These are phyloP conservation scores for Hippasteria phrygiana DNA, from an alignment of 53 echinoderm and acorn worm genomes.

Conservation along the genomic window DNA sequence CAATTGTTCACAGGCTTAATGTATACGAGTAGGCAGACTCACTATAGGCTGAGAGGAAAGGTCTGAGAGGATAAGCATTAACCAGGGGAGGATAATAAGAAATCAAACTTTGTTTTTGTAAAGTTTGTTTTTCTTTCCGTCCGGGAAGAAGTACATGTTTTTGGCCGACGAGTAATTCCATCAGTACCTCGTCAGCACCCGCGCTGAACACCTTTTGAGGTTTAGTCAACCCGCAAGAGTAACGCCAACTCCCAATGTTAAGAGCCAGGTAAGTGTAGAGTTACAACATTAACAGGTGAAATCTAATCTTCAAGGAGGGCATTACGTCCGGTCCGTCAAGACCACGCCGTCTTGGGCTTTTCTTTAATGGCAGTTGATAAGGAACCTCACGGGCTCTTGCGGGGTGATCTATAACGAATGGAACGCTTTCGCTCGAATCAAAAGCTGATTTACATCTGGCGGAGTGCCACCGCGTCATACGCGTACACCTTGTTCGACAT, in stretches of 20 bases:
- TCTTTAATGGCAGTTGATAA: background rate
- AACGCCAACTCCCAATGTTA: background rate
- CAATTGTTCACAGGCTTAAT: too few species aligned
- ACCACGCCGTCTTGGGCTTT: background rate
- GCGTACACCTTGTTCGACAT: too few species aligned
- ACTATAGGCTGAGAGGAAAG: too few species aligned
- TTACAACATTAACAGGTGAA: conserved; percentile 19
- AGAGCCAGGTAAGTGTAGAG: background rate
- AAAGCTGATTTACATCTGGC: background rate
- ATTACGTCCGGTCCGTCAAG: background rate
- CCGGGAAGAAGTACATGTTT: too few species aligned
- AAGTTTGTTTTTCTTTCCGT: too few species aligned
- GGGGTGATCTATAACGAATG: background rate
- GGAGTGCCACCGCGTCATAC: background rate
- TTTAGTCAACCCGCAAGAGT: background rate
- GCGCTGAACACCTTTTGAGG: background rate
- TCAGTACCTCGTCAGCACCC: background rate
- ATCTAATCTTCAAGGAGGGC: background rate
- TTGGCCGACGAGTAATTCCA: too few species aligned
- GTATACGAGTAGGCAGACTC: too few species aligned
- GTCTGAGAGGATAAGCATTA: too few species aligned
- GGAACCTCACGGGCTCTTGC: background rate
- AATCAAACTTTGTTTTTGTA: too few species aligned
- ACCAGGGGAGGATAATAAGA: too few species aligned
- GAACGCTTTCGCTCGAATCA: background rate